A percentile compares a stretch with the other conserved stretches of the same genome.
These are phyloP conservation scores for Palythoa caribaeorum DNA, from an alignment of 92 coral and sea anemone species.

Conservation along the genomic window DNA sequence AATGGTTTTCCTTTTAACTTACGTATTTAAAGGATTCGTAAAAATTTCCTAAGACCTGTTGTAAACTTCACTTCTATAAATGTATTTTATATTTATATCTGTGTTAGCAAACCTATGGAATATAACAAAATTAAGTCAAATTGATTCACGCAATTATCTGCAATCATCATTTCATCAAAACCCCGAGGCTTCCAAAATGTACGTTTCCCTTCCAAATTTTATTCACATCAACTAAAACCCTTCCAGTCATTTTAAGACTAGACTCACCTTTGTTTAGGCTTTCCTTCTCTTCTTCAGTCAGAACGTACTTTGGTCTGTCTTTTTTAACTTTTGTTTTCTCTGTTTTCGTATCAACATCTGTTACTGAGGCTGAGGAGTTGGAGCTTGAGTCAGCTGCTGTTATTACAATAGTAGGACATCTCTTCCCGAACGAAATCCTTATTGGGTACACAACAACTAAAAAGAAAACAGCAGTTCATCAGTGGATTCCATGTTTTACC, in stretches of 20 bases:
- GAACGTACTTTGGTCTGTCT: constrained; percentile 6
- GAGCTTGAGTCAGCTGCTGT: constrained; percentile 51
- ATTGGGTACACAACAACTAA: constrained; percentile 64
- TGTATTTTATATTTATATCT: not conserved
- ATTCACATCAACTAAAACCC: not conserved
- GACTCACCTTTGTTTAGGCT: constrained; percentile 58
- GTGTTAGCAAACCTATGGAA: not conserved
- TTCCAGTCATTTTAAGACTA: constrained; percentile 22
- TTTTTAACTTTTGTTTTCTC: constrained; percentile 10
- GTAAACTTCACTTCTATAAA: not conserved
- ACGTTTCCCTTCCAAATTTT: not conserved
- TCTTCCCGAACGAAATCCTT: constrained; percentile 58
- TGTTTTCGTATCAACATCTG: constrained; percentile 46
- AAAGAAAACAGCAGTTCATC: constrained; percentile 22
- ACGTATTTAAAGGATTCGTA: not conserved
- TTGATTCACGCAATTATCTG: constrained; percentile 3
- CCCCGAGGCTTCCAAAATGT: not conserved
- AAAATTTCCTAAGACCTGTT: constrained; percentile 10
- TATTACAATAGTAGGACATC: constrained; percentile 56
- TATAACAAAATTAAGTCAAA: not conserved
- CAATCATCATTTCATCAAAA: not conserved
- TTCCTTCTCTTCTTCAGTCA: constrained; percentile 55
- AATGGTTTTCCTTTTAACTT: not conserved
- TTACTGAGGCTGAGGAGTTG: constrained; percentile 30
- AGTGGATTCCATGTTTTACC: constrained; percentile 30